phyloP scores from a whole-genome alignment of 2,888 invertebrate species.

The Athalia circularis region DNA sequence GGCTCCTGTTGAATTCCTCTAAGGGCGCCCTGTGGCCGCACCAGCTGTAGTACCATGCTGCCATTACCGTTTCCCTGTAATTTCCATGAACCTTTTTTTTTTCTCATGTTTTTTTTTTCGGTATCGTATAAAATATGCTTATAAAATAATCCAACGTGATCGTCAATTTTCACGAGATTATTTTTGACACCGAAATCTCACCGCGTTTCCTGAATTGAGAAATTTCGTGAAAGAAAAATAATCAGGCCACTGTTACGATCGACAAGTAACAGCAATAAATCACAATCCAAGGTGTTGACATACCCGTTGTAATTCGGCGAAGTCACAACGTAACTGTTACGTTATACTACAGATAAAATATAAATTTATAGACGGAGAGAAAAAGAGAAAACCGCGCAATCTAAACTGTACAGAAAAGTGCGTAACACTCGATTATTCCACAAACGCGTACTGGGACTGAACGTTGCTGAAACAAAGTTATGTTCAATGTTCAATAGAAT shows the following conservation, averaged over 20 bases:
- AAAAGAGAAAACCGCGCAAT: background rate
- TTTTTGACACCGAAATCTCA: background rate
- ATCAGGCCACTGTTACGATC: background rate
- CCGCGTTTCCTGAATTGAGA: background rate
- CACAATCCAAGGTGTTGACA: conserved; percentile 11
- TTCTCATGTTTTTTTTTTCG: background rate
- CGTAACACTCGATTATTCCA: background rate
- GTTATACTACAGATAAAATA: background rate
- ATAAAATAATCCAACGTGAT: background rate
- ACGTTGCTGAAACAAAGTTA: background rate
- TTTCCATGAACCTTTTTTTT: background rate
- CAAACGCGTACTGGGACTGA: background rate
- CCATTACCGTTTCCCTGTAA: conserved; percentile 60
- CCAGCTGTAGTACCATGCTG: conserved; percentile 72
- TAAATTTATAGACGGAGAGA: background rate
- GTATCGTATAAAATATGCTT: background rate
- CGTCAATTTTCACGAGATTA: background rate
- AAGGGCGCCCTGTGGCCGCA: conserved; percentile 63
- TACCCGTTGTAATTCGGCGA: background rate
- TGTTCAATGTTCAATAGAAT: too few relatives aligned
- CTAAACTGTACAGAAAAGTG: background rate
- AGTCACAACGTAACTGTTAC: background rate
- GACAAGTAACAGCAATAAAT: background rate
- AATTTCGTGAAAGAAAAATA: background rate
- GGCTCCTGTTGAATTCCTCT: conserved; percentile 23